Conservation (phyloP, 2,888 invertebrate genomes). For the Corythucha ciliata region DNA sequence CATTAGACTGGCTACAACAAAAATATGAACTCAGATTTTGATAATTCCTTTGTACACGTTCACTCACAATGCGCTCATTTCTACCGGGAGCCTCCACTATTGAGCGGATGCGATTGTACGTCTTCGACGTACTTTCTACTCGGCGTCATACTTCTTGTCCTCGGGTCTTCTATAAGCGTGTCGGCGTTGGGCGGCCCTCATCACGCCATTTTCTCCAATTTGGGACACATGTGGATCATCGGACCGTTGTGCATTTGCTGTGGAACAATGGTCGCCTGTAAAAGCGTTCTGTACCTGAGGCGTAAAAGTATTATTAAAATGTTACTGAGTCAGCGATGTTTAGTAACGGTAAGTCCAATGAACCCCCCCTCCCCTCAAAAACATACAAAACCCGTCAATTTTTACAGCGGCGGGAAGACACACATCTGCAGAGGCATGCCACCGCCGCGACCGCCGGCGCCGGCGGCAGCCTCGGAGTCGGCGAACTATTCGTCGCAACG, state of each 20-base stretch:
- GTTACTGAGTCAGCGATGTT: slow-evolving; percentile 53
- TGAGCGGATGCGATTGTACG: slow-evolving; percentile 56
- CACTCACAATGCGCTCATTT: too few relatives aligned
- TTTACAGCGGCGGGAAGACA: too few relatives aligned
- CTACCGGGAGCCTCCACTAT: slow-evolving; percentile 41
- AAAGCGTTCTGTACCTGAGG: slow-evolving; percentile 55
- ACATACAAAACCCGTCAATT: too few relatives aligned
- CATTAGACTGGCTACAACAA: too few relatives aligned
- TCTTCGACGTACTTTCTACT: slow-evolving; percentile 56
- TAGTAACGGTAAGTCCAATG: slow-evolving; percentile 48
- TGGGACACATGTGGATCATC: slow-evolving; percentile 60
- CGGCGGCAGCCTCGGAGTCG: slow-evolving; percentile 23
- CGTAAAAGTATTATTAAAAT: slow-evolving; percentile 57
- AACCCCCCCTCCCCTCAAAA: too few relatives aligned
- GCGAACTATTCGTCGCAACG: slow-evolving; percentile 45
- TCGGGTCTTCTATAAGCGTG: slow-evolving; percentile 55
- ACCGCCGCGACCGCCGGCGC: slow-evolving; percentile 17
- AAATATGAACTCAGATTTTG: too few relatives aligned
- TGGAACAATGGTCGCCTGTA: slow-evolving; percentile 59
- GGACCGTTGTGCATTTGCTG: slow-evolving; percentile 59
- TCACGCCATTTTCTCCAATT: slow-evolving; percentile 41
- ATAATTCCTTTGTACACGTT: too few relatives aligned
- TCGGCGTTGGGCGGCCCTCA: slow-evolving; percentile 52
- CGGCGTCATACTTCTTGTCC: slow-evolving; percentile 53
- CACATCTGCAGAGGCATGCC: too few relatives aligned